Evolutionary conservation across 2,888 invertebrate genomes (phyloP).

Genomic region (Mythimna loreyi): DNA sequence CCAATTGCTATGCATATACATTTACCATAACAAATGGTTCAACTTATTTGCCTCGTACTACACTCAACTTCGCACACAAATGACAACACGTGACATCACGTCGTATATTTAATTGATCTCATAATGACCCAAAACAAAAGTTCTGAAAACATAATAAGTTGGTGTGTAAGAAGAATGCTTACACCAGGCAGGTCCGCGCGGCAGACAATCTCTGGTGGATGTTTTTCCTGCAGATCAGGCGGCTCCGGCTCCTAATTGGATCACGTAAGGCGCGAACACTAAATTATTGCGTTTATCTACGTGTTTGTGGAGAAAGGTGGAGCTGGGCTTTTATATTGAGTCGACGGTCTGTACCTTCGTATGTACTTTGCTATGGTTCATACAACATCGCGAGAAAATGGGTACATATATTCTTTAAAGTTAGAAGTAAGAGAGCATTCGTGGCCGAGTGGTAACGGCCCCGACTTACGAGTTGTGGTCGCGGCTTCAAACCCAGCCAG

Average conservation of each 20-base stretch:
- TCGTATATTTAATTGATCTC: too few species aligned
- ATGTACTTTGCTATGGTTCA: neutral
- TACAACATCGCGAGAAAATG: neutral
- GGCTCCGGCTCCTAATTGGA: conserved; percentile 57
- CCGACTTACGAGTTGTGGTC: too few species aligned
- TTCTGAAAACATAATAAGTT: conserved; percentile 40
- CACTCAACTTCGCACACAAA: too few species aligned
- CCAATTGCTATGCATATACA: too few species aligned
- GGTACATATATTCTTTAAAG: neutral
- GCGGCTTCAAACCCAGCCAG: too few species aligned
- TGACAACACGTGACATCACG: too few species aligned
- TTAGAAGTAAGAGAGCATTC: too few species aligned
- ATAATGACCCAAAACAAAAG: neutral
- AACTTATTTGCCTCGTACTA: too few species aligned
- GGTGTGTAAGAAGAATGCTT: conserved; percentile 31
- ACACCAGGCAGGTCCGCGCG: conserved; percentile 23
- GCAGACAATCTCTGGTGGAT: conserved; percentile 54
- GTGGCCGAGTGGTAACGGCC: too few species aligned
- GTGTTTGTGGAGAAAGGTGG: conserved; percentile 57
- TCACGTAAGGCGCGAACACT: conserved; percentile 63
- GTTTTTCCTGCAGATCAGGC: conserved; percentile 58
- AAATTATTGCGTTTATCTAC: conserved; percentile 64
- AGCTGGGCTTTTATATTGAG: conserved; percentile 46
- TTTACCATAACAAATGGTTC: too few species aligned
- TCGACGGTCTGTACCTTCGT: neutral